Base-by-base conservation (phyloP, 2,113 vertebrate species). In the Scolopax mira region DNA sequence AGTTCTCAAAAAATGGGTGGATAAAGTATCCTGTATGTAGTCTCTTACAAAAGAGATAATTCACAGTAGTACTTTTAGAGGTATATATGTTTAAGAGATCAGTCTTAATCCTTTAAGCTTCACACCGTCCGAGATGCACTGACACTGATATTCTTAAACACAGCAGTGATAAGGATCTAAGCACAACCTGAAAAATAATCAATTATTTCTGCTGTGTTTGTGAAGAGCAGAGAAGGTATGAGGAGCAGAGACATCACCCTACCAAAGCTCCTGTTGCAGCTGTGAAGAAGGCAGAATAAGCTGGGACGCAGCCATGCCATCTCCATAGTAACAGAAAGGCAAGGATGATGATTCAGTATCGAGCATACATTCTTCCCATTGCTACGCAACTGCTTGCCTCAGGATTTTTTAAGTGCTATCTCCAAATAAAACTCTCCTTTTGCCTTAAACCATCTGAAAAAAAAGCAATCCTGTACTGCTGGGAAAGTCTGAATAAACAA, bases 251-350 rank as follows among this genome's bases (percentile, higher is more conserved):
- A 89, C 62, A 93, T 88, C 94, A 78, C 62, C 85, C 92, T 87
- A 44, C n/a, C 85, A 78, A 86, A 96, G 84, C 93, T 89, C 77
- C 44, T 95, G 96, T 72, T 97, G 96, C 96, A 96, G 96, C 89
- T 86, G 60, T 55, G 90, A 88, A 85, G 89, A 51, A 24, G 39
- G 61, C 75, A 54, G 77, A 93, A 79, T 31, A 61, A 71, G 79
- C 96, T 64, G 70, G 57, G 95, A 73, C 31, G 80, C 83, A 93
- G 80, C 37, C 77, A 13, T 93, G 90, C 71, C 39, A 88, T 97
- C 90, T 93, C 96, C 96, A 97, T 97, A 77, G 97, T 28, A 97
- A 97, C 97, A 67, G 89, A 75, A 65, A 46, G 18, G 60, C 80
- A 65, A 79, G 73, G 46, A 87, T 86, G 85, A 44, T 3, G n/a